phyloP scores from a whole-genome alignment of 2,888 invertebrate genomes.

The Halictus ligatus region DNA sequence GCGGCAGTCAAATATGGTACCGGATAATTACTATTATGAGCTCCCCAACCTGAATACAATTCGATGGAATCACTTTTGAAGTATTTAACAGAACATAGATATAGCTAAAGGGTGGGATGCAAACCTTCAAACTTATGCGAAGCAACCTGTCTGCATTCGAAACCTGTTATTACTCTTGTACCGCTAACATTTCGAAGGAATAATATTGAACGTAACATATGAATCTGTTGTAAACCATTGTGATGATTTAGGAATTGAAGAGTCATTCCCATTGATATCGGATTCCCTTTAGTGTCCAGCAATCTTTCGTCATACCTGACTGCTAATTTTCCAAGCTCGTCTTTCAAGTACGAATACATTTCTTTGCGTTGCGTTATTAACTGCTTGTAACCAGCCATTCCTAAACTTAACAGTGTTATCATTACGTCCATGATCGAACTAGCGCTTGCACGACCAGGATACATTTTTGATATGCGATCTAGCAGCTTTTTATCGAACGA shows the following conservation, averaged over 20 bases:
- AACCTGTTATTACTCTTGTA: slow-evolving; percentile 87
- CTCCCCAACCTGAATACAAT: slow-evolving; percentile 88
- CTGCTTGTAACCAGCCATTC: slow-evolving; percentile 87
- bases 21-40: slow-evolving; percentile 87
- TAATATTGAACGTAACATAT: slow-evolving; percentile 90
- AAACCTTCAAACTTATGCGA: slow-evolving; percentile 87
- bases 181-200: slow-evolving; percentile 91
- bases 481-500: slow-evolving; percentile 88
- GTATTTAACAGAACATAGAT: neutral
- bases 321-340: slow-evolving; percentile 86
- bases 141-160: slow-evolving; percentile 86
- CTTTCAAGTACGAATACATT: slow-evolving; percentile 87
- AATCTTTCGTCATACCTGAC: slow-evolving; percentile 86
- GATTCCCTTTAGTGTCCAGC: slow-evolving; percentile 88
- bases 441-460: slow-evolving; percentile 90
- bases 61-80: neutral
- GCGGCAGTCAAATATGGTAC: slow-evolving; percentile 91
- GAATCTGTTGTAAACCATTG: slow-evolving; percentile 84
- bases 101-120: slow-evolving; percentile 30
- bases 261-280: slow-evolving; percentile 89
- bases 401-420: slow-evolving; percentile 90
- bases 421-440: slow-evolving; percentile 90
- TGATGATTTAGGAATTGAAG: slow-evolving; percentile 80
- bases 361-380: slow-evolving; percentile 87
- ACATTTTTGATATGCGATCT: slow-evolving; percentile 88